A percentile compares a stretch with the other conserved stretches of the same genome.
These are phyloP conservation scores for Emydoidea blandingii DNA, from an alignment of 2,797 vertebrate genomes.

Conservation along the genomic window DNA sequence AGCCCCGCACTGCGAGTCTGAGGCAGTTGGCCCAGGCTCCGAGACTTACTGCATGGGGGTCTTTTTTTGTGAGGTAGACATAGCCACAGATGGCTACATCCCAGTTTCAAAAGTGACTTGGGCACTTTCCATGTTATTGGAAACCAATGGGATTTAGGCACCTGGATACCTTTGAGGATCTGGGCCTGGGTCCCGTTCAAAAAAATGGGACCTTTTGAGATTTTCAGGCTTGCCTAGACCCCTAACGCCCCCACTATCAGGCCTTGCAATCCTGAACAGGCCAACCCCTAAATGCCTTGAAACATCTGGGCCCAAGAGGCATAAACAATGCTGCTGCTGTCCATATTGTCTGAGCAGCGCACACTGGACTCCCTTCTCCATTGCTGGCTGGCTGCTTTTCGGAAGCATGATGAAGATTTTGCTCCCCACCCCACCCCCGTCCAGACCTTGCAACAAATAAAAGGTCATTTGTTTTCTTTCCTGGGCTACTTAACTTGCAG, in stretches of 20 bases:
- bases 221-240: not conserved
- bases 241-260: not conserved
- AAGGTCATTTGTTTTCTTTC: not conserved
- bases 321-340: rapidly evolving
- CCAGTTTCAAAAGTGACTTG: not conserved
- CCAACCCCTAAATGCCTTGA: not conserved
- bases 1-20: not conserved
- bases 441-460: not conserved
- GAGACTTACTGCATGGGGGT: too few species aligned
- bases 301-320: not conserved
- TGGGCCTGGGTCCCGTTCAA: not conserved
- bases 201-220: not conserved
- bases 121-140: not conserved
- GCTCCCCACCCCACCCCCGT: not conserved
- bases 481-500: not conserved
- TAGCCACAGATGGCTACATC: too few species aligned
- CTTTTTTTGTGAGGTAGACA: too few species aligned
- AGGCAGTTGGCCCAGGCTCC: not conserved
- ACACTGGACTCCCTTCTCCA: not conserved
- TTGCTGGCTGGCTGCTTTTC: conserved; percentile 11
- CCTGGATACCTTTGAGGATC: not conserved
- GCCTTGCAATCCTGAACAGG: not conserved
- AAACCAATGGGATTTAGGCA: not conserved
- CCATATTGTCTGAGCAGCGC: rapidly evolving
- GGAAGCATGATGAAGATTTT: conserved; percentile 38